A percentile compares a stretch with the other conserved stretches of the same genome.
These are phyloP conservation scores for Cordilura impudica DNA, from an alignment of 2,888 invertebrate genomes.

Conservation along the genomic window DNA sequence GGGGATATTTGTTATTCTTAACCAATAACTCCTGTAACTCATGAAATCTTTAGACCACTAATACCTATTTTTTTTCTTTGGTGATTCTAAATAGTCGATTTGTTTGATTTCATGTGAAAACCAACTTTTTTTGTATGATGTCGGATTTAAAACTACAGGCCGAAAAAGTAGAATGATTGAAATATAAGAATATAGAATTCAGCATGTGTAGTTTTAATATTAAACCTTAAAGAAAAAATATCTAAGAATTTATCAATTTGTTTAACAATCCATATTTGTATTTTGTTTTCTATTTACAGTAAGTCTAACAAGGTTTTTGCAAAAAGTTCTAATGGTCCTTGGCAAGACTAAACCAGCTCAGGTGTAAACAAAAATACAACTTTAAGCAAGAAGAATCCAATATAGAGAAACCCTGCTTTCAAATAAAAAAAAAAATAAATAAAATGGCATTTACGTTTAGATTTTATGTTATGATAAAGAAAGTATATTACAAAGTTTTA, in stretches of 20 bases:
- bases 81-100: too few species aligned
- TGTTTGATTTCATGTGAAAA: too few species aligned
- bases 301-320: slow-evolving; percentile 82
- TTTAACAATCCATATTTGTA: neutral
- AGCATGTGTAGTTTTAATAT: slow-evolving; percentile 32
- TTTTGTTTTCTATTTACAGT: slow-evolving; percentile 78
- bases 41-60: too few species aligned
- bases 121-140: too few species aligned
- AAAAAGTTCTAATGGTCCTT: slow-evolving; percentile 86
- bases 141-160: too few species aligned
- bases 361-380: slow-evolving; percentile 79
- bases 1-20: too few species aligned
- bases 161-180: too few species aligned
- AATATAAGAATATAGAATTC: too few species aligned
- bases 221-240: neutral
- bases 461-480: slow-evolving; percentile 32
- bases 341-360: slow-evolving; percentile 85
- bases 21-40: too few species aligned
- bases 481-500: slow-evolving; percentile 1
- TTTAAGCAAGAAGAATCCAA: neutral
- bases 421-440: slow-evolving; percentile 32
- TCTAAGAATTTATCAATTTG: neutral
- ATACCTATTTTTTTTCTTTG: too few species aligned
- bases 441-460: slow-evolving; percentile 58
- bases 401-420: slow-evolving; percentile 34